A percentile compares a stretch with the other conserved stretches of the same genome.
phyloP scores from a whole-genome alignment of 2,797 vertebrate genomes.

The Tapirus indicus region DNA sequence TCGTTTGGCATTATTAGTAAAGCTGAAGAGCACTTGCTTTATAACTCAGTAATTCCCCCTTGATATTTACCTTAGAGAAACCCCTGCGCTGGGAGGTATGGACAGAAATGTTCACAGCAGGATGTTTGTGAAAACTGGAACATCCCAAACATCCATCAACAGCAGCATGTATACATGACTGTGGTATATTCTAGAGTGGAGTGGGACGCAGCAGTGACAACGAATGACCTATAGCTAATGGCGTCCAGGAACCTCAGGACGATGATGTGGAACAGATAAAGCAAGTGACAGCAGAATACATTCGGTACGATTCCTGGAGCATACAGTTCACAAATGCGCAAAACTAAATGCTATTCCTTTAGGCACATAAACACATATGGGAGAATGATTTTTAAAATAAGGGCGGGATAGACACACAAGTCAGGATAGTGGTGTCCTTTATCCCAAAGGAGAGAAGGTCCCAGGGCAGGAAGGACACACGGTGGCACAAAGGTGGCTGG shows the following conservation, averaged over 20 bases:
- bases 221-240: not conserved
- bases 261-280: not conserved
- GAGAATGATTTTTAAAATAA: not conserved
- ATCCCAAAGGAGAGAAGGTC: not conserved
- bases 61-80: not conserved
- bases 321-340: not conserved
- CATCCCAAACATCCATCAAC: not conserved
- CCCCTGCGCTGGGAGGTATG: not conserved
- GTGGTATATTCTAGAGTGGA: not conserved
- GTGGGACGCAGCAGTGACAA: not conserved
- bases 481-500: not conserved
- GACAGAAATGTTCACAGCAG: not conserved
- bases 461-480: not conserved
- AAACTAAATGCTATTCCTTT: not conserved
- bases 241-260: not conserved
- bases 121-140: not conserved
- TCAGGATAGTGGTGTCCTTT: not conserved
- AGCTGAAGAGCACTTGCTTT: not conserved
- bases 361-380: not conserved
- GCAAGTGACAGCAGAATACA: not conserved
- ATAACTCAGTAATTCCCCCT: not conserved
- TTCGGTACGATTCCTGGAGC: not conserved
- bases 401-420: not conserved
- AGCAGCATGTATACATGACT: not conserved
- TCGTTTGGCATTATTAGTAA: not conserved